These are phyloP conservation scores for Empidonax alnorum DNA, from an alignment of 2,113 vertebrate species.

Conservation along the genomic window DNA sequence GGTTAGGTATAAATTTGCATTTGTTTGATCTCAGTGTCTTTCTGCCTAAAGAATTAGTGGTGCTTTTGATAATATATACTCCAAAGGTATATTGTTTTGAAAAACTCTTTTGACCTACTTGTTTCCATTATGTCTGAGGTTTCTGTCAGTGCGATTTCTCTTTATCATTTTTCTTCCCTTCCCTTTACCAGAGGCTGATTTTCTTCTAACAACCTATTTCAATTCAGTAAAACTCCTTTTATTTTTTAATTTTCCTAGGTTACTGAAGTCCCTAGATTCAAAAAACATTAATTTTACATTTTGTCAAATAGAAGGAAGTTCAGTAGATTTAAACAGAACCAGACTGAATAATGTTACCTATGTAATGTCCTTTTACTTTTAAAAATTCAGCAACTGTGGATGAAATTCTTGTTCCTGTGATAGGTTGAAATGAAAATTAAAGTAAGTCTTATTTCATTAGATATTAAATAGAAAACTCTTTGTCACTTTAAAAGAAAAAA, in stretches of 20 bases:
- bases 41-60: constrained; percentile 57
- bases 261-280: constrained; percentile 43
- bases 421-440: constrained; percentile 43
- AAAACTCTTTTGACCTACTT: constrained; percentile 61
- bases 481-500: background rate
- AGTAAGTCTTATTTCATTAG: constrained; percentile 25
- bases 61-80: constrained; percentile 57
- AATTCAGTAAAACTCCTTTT: constrained; percentile 43
- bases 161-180: constrained; percentile 59
- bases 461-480: constrained; percentile 1
- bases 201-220: constrained; percentile 38
- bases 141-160: constrained; percentile 52
- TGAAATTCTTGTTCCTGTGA: constrained; percentile 40
- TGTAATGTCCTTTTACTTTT: constrained; percentile 4
- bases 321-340: constrained; percentile 49
- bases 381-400: constrained; percentile 42
- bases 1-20: constrained; percentile 57
- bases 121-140: constrained; percentile 49
- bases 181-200: constrained; percentile 47
- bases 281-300: constrained; percentile 69
- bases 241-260: constrained; percentile 62
- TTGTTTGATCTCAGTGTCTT: constrained; percentile 50
- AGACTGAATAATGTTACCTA: constrained; percentile 51
- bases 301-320: constrained; percentile 48
- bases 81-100: constrained; percentile 51